phyloP scores from a whole-genome alignment of 35 echinoderm and acorn worm species.

The Diadema setosum region DNA sequence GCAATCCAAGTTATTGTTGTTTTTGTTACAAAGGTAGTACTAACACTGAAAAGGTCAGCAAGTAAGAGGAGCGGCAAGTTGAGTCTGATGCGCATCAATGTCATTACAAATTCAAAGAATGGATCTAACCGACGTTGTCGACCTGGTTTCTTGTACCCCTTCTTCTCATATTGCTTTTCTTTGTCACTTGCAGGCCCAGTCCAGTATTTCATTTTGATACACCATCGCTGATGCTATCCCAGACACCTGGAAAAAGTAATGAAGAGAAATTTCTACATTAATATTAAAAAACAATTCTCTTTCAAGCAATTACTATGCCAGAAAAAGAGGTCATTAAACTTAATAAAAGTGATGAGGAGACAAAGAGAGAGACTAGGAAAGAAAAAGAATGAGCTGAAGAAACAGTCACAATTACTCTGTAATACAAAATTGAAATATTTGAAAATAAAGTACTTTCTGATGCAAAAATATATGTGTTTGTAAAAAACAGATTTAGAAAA shows the following conservation, averaged over 20 bases:
- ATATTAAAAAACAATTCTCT: not conserved
- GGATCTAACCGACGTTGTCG: not conserved
- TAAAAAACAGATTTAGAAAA: not conserved
- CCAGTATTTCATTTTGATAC: not conserved
- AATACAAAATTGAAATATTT: not conserved
- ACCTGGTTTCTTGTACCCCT: not conserved
- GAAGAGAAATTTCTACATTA: not conserved
- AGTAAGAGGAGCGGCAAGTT: not conserved
- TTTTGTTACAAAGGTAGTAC: not conserved
- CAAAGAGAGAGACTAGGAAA: not conserved
- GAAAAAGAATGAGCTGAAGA: not conserved
- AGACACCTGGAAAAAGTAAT: not conserved
- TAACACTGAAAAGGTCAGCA: constrained; percentile 35
- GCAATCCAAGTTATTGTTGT: constrained; percentile 39
- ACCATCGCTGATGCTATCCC: not conserved
- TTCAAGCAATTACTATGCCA: not conserved
- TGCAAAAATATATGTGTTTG: not conserved
- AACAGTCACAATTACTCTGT: not conserved
- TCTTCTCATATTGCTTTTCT: not conserved
- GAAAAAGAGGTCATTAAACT: not conserved
- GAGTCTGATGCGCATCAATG: constrained; percentile 4
- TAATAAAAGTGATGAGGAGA: not conserved
- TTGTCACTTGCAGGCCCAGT: not conserved
- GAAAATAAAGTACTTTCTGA: not conserved
- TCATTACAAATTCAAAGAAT: constrained; percentile 28